Conservation (phyloP, 2,888 invertebrate species). For the Eutolmus rufibarbis region DNA sequence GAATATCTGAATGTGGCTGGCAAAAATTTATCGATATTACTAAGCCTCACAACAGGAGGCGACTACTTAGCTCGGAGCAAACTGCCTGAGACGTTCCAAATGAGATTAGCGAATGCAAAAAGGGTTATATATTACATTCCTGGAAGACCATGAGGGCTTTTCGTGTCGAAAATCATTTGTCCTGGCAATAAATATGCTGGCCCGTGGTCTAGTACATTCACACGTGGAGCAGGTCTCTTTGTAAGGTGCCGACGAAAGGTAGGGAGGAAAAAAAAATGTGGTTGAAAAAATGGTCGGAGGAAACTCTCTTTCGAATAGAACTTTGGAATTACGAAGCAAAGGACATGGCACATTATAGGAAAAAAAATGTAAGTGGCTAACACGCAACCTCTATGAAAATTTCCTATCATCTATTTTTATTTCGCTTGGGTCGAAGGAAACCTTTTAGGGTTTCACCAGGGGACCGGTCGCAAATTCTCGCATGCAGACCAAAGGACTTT, state of each 20-base stretch:
- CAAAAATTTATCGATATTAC: constrained; percentile 23
- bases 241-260: constrained; percentile 36
- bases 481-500: background rate
- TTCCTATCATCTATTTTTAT: constrained; percentile 16
- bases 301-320: constrained; percentile 8
- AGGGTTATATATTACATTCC: constrained; percentile 50
- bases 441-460: constrained; percentile 4
- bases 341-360: constrained; percentile 39
- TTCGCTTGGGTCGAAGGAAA: background rate
- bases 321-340: constrained; percentile 23
- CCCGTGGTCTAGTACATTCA: constrained; percentile 47
- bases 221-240: constrained; percentile 39
- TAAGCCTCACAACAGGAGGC: background rate
- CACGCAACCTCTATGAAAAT: constrained; percentile 23
- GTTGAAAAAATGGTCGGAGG: background rate
- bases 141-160: constrained; percentile 50
- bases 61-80: constrained; percentile 18
- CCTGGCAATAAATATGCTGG: constrained; percentile 51
- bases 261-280: background rate
- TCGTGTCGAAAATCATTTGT: constrained; percentile 52
- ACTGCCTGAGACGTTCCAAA: background rate
- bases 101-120: constrained; percentile 38
- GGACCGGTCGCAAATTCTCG: background rate
- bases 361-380: constrained; percentile 25
- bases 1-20: background rate